Base-by-base conservation (phyloP, 2,888 invertebrate species). In the Pyrocoelia pectoralis region DNA sequence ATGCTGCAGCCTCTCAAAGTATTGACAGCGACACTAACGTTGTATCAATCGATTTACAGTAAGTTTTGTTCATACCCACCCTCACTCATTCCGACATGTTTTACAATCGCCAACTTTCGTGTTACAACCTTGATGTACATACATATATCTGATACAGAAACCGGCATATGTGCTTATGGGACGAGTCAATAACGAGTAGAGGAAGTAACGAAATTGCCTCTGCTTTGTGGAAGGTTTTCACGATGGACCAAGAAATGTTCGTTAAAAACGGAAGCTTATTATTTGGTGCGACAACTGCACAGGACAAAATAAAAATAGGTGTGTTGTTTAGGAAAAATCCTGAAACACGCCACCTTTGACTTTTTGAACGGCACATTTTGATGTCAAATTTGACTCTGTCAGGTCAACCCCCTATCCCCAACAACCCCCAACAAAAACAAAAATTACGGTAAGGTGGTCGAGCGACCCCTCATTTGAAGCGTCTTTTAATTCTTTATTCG, bases 31-130 rank as follows among this genome's bases (percentile, higher is more conserved):
- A 43, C 15, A 43, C 41, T 3, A 43, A 43, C 41, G 41, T 43
- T 8, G 15, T 43, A 8, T 43, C 41, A 43, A 43, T 43, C 41
- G 15, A 43, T 8, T 43, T 13, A 43, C 6, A 43, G 33, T n/a
- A 33, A n/a, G 41, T 43, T 43, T 43, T 43, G 41, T 43, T 43
- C 41, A 43, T 43, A 43, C 41, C 41, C 41, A 43, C 41, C 6
- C 41, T 43, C 41, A 19, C 49, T 12, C 49, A 49, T 24, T 19
- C 14, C 24, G 49, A 49, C 24, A 49, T 49, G 49, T 49, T 19
- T 12, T 49, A 49, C 12, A 49, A 12, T 49, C 49, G 49, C 19
- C 49, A 49, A 24, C 19, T 49, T 10, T 49, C 49, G 12, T 24
- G 24, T n/a, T 49, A 49, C 24, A 49, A 49, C 15, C 10, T 49